Percentiles rank a stretch among this genome's conserved stretches.
Conservation (phyloP, 2,797 vertebrate species). For the Cirrhinus mrigala region DNA sequence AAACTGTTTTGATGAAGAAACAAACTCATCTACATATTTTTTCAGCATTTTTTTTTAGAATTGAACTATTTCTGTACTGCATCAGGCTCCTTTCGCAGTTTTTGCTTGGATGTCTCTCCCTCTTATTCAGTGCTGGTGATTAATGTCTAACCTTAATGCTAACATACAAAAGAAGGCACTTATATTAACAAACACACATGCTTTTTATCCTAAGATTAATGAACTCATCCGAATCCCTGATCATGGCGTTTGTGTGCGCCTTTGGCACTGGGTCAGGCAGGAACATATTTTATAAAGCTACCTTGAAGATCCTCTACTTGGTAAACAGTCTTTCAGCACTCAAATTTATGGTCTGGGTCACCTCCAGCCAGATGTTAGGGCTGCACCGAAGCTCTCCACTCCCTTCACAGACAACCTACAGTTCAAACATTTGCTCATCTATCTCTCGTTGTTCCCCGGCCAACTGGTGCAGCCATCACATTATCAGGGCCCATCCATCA, state of each 20-base stretch:
- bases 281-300: conserved; percentile 27
- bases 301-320: conserved; percentile 15
- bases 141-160: conserved; percentile 9
- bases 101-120: not conserved
- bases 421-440: conserved; percentile 58
- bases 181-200: conserved; percentile 14
- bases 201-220: conserved; percentile 8
- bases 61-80: not conserved
- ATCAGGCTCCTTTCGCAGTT: not conserved
- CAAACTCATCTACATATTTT: not conserved
- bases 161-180: not conserved
- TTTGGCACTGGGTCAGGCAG: conserved; percentile 11
- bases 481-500: conserved; percentile 59
- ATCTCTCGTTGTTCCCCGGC: conserved; percentile 49
- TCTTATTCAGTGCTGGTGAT: not conserved
- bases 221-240: not conserved
- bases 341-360: conserved; percentile 41
- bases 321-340: conserved; percentile 35
- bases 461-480: conserved; percentile 44
- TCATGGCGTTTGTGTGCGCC: not conserved
- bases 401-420: conserved; percentile 52
- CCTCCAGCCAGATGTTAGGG: conserved; percentile 35
- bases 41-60: no score
- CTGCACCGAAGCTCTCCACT: conserved; percentile 45
- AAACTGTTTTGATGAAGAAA: not conserved